Conservation (phyloP, 2,797 vertebrate genomes). For the Gadopsis marmoratus region DNA sequence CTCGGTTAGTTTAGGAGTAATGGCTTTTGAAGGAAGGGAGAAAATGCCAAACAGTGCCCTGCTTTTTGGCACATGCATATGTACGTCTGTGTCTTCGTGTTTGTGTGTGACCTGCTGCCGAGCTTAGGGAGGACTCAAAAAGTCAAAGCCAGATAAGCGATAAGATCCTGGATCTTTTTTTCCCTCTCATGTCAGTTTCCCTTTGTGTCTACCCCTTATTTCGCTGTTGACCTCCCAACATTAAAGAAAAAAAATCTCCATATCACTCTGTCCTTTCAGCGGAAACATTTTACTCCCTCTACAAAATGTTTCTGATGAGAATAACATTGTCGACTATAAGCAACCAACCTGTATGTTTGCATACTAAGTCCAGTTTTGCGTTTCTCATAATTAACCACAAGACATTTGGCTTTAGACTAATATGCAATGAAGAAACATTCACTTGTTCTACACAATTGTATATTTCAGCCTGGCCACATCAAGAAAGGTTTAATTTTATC, state of each 20-base stretch:
- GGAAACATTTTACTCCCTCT: conserved; percentile 38
- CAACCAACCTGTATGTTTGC: conserved; percentile 32
- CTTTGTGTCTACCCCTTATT: conserved; percentile 51
- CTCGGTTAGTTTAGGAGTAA: conserved; percentile 26
- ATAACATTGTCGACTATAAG: conserved; percentile 23
- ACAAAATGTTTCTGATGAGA: conserved; percentile 40
- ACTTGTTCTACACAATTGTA: conserved; percentile 26
- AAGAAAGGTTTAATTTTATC: conserved; percentile 28
- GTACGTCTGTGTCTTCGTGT: conserved; percentile 60
- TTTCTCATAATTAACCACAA: conserved; percentile 55
- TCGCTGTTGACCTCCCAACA: conserved; percentile 20
- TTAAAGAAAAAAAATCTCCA: conserved; percentile 10
- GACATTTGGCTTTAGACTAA: conserved; percentile 14
- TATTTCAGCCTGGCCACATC: conserved; percentile 51
- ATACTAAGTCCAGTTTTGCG: conserved; percentile 39
- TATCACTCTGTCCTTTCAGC: conserved; percentile 41
- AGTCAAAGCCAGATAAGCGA: conserved; percentile 28
- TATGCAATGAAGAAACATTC: conserved; percentile 16
- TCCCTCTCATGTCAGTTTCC: conserved; percentile 42
- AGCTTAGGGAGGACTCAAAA: conserved; percentile 18
- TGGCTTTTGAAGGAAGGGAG: conserved; percentile 21
- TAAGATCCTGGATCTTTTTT: conserved; percentile 26
- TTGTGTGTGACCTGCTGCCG: conserved; percentile 51
- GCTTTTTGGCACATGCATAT: conserved; percentile 42
- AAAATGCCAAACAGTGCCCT: conserved; percentile 13